Conservation (phyloP, 2,113 vertebrate genomes). For the Tricholaema leucomelas region DNA sequence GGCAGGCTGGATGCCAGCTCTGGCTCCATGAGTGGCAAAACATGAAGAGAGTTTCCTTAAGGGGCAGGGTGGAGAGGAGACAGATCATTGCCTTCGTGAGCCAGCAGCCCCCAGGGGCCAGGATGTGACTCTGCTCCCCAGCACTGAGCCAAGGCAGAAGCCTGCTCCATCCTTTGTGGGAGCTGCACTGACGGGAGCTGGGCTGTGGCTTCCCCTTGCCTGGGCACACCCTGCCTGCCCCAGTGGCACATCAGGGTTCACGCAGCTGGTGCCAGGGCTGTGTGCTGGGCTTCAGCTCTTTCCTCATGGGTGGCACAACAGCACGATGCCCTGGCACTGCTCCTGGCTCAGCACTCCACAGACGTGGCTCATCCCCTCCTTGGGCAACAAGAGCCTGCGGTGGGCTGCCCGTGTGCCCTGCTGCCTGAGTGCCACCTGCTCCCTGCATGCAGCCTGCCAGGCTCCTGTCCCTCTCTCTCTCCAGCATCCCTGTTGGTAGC, state of each 20-base stretch:
- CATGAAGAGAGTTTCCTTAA: background rate
- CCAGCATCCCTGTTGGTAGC: background rate
- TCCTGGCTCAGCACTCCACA: background rate
- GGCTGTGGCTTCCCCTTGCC: background rate
- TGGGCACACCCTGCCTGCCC: background rate
- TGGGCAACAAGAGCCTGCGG: fast-evolving
- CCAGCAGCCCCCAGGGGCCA: background rate
- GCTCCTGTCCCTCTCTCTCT: background rate
- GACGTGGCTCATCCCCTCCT: background rate
- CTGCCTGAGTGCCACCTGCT: background rate
- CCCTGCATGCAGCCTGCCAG: background rate
- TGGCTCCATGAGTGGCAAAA: fast-evolving
- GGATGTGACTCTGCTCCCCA: background rate
- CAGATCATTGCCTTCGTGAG: background rate
- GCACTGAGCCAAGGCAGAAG: background rate
- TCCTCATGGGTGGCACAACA: background rate
- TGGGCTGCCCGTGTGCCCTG: fast-evolving
- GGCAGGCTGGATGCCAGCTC: background rate
- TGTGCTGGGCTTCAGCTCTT: background rate
- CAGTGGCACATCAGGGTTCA: fast-evolving
- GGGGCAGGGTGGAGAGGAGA: background rate
- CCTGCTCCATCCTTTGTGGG: background rate
- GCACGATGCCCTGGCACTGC: background rate
- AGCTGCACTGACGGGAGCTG: background rate
- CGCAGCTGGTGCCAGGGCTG: background rate